phyloP scores from a whole-genome alignment of 2,797 vertebrate species.

The Myripristis jacobus region DNA sequence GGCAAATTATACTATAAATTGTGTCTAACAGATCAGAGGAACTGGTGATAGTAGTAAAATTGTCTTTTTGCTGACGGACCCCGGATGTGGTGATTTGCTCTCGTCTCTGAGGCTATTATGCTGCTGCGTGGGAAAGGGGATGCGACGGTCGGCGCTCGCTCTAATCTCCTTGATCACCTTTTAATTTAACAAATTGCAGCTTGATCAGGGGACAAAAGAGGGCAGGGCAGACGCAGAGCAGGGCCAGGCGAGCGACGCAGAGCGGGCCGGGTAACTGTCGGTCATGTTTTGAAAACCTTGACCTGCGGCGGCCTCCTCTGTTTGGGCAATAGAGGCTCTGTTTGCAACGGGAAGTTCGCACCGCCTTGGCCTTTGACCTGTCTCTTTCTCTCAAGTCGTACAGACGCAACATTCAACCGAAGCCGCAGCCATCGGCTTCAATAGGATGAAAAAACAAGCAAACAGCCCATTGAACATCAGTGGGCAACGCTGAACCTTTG shows the following conservation, averaged over 20 bases:
- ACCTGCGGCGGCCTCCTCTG: neutral
- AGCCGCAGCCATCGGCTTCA: too few species aligned
- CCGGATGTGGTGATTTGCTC: neutral
- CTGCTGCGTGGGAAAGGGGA: constrained; percentile 46
- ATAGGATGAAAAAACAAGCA: too few species aligned
- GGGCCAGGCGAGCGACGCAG: constrained; percentile 3
- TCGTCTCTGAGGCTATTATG: constrained; percentile 39
- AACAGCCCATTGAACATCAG: too few species aligned
- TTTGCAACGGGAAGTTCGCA: neutral
- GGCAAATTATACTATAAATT: neutral
- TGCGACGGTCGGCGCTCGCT: constrained; percentile 64
- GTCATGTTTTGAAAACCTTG: constrained; percentile 18
- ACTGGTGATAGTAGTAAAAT: constrained; percentile 7
- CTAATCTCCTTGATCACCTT: constrained; percentile 74
- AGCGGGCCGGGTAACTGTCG: constrained; percentile 29
- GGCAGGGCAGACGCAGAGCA: neutral
- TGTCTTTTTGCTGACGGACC: neutral
- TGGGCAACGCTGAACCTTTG: too few species aligned
- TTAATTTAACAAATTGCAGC: constrained; percentile 74
- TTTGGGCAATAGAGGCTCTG: neutral
- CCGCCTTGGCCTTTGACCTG: neutral
- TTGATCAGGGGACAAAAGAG: constrained; percentile 40
- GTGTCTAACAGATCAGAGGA: neutral
- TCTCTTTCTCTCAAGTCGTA: neutral
- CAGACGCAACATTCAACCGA: too few species aligned